Conservation (phyloP, 2,888 invertebrate genomes). For the Molanna angustata region DNA sequence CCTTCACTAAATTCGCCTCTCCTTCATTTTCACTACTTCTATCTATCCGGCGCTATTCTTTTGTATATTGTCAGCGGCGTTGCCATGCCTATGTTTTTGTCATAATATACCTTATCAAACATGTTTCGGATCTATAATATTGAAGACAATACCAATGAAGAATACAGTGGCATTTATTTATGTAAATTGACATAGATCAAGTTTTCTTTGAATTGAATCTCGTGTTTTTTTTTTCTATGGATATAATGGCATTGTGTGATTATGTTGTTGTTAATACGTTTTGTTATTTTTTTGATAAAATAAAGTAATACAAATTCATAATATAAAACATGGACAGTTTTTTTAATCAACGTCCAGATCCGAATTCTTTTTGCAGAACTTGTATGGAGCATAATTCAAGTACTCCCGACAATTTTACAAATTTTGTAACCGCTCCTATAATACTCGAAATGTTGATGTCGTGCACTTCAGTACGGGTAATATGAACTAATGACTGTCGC, state of each 20-base stretch:
- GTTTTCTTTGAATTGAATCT: no score
- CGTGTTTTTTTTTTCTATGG: no score
- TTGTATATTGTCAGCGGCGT: no score
- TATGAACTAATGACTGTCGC: not conserved
- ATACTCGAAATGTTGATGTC: slow-evolving; percentile 41
- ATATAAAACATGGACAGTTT: not conserved
- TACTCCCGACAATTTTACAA: slow-evolving; percentile 20
- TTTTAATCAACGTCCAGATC: slow-evolving; percentile 14
- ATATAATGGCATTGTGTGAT: not conserved
- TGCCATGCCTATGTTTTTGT: no score
- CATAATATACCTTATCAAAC: no score
- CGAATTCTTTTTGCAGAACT: slow-evolving; percentile 24
- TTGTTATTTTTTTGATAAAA: not conserved
- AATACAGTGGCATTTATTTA: no score
- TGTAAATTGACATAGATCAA: no score
- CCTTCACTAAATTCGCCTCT: no score
- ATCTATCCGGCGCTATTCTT: no score
- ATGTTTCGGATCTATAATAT: no score
- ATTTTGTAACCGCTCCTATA: slow-evolving; percentile 24
- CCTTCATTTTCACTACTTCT: no score
- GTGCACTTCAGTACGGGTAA: slow-evolving; percentile 44
- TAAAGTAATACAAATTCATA: not conserved
- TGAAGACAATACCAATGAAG: no score
- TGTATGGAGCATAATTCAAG: slow-evolving; percentile 25
- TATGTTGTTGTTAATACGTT: not conserved